A percentile compares a stretch with the other conserved stretches of the same genome.
These are phyloP conservation scores for Eumeta japonica DNA, from an alignment of 1,140 invertebrate species.

Conservation along the genomic window DNA sequence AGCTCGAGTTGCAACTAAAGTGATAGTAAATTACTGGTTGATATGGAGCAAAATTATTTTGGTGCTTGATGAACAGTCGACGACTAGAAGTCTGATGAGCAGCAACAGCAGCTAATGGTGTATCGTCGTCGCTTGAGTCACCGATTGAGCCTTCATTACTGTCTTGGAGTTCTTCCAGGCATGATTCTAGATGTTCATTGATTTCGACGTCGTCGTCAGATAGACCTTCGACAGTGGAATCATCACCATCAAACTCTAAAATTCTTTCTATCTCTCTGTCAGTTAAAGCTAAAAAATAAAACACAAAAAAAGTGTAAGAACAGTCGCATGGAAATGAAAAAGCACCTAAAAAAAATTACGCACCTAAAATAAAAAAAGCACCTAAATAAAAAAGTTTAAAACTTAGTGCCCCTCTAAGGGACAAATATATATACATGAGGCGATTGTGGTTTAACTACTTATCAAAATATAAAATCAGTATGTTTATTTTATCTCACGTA, in stretches of 20 bases:
- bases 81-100: constrained; percentile 1
- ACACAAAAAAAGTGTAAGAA: background rate
- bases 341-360: too few relatives aligned
- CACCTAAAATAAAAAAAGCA: too few relatives aligned
- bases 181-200: background rate
- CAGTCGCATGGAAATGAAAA: too few relatives aligned
- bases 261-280: background rate
- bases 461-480: too few relatives aligned
- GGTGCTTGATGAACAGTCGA: background rate
- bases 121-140: constrained; percentile 1
- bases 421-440: too few relatives aligned
- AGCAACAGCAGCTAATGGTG: background rate
- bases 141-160: background rate
- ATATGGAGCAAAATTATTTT: constrained; percentile 1
- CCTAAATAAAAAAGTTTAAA: too few relatives aligned
- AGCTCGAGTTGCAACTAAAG: too few relatives aligned
- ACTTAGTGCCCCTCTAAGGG: too few relatives aligned
- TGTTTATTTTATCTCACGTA: too few relatives aligned
- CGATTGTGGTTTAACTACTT: too few relatives aligned
- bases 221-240: constrained; percentile 1
- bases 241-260: constrained; percentile 3
- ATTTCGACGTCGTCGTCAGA: constrained; percentile 1
- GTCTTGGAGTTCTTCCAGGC: background rate
- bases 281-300: background rate
- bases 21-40: too few relatives aligned